phyloP scores from a whole-genome alignment of 2,797 vertebrate species.

The Champsocephalus gunnari region DNA sequence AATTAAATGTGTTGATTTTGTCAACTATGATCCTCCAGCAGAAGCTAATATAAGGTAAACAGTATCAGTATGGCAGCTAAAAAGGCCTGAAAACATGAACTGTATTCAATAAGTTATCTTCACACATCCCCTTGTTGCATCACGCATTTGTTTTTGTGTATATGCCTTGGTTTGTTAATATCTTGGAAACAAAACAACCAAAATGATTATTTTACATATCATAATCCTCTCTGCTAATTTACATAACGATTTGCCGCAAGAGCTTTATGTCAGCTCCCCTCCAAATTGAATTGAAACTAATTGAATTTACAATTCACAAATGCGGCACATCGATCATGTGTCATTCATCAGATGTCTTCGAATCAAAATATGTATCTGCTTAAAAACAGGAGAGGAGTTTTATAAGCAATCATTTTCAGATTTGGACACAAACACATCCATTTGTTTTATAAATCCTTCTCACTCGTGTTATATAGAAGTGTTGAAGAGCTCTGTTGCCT shows the following conservation, averaged over 20 bases:
- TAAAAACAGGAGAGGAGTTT: background rate
- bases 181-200: background rate
- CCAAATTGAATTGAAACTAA: constrained; percentile 12
- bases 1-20: background rate
- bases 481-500: constrained; percentile 20
- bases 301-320: background rate
- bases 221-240: background rate
- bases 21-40: background rate
- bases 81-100: constrained; percentile 1
- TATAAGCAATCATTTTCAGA: constrained; percentile 1
- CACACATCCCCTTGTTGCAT: background rate
- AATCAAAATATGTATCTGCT: constrained; percentile 14
- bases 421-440: constrained; percentile 5
- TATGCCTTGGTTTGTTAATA: background rate
- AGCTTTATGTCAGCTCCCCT: background rate
- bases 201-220: background rate
- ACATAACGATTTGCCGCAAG: background rate
- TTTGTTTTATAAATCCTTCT: background rate
- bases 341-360: background rate
- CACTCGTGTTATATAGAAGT: background rate
- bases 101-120: constrained; percentile 5
- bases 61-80: too few relatives aligned
- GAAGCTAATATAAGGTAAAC: background rate
- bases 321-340: background rate
- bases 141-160: background rate